Base-by-base conservation (phyloP, 2,888 invertebrate species). In the Chloroclysta siterata region DNA sequence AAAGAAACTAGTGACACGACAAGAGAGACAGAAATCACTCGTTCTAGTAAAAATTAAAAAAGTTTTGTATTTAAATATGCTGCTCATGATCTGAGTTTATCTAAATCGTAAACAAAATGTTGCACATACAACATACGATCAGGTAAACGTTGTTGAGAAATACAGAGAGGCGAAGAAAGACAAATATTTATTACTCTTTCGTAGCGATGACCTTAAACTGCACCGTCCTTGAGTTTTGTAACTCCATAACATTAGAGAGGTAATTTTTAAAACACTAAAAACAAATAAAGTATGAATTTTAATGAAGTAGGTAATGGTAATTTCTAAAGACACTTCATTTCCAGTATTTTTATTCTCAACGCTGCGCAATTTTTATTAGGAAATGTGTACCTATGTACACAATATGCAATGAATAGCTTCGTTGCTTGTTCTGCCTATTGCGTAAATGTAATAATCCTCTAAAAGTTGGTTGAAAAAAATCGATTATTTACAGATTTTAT, bases 211-310 rank as follows among this genome's bases (percentile, higher is more conserved):
- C 74, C 73, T 73, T 72, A 73, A 71, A 72, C 68, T 67, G 62
- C 42, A 52, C 11, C 63, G 65, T 58, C 73, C 71, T 73, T 76
- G 73, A 68, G 66, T 72, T 70, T 73, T 61, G 66, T 71, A 72
- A 71, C 63, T 33, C 39, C 39, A 42, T 47, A 60, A 44, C n/a
- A 56, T 62, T 56, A 36, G 47, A 60, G 53, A 52, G 33, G 41
- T 53, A 71, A 66, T 63, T 64, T 48, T 48, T 47, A 36, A 47
- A 52, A 47, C 29, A 17, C 5, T 52, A 59, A 60, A 64, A 33
- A 42, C 52, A 60, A 55, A 56, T 22, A 60, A 64, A 60, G 22
- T 36, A 28, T 53, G 13, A 53, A 54, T 29, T 22, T 22, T 59
- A 39, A 50, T 42, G 17, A 41, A 50, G 36, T 39, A 53, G 28